A percentile compares a stretch with the other conserved stretches of the same genome.
Conservation (phyloP, 2,888 invertebrate genomes). For the Alentia gelatinosa region DNA sequence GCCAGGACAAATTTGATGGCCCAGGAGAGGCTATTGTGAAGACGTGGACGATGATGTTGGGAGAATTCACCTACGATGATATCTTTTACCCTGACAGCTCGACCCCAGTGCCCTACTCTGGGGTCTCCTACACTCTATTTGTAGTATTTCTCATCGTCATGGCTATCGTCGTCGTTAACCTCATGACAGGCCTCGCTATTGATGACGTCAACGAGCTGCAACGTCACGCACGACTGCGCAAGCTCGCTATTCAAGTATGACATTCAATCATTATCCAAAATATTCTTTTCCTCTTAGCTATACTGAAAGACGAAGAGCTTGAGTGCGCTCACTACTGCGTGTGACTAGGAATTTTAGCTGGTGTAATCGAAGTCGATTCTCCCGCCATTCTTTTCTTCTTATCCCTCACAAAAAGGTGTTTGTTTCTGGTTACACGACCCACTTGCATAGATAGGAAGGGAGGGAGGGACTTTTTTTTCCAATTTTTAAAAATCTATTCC, state of each 20-base stretch:
- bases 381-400: not conserved
- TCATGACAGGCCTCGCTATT: constrained; percentile 93
- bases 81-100: constrained; percentile 84
- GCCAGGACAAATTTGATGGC: constrained; percentile 72
- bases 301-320: not conserved
- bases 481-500: too few relatives aligned
- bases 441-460: too few relatives aligned
- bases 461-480: too few relatives aligned
- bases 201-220: constrained; percentile 95
- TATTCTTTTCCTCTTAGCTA: not conserved
- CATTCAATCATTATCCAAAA: not conserved
- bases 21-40: constrained; percentile 82
- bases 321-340: not conserved
- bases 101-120: constrained; percentile 78
- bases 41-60: constrained; percentile 94
- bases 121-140: constrained; percentile 89
- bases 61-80: constrained; percentile 92
- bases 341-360: not conserved
- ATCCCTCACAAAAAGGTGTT: too few relatives aligned
- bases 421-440: too few relatives aligned
- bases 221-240: constrained; percentile 92
- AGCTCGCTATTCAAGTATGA: constrained; percentile 88
- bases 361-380: not conserved
- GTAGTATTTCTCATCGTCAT: constrained; percentile 93
- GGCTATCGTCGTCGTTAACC: constrained; percentile 95